Base-by-base conservation (phyloP, 2,113 vertebrate genomes). In the Coptodon rendalli region DNA sequence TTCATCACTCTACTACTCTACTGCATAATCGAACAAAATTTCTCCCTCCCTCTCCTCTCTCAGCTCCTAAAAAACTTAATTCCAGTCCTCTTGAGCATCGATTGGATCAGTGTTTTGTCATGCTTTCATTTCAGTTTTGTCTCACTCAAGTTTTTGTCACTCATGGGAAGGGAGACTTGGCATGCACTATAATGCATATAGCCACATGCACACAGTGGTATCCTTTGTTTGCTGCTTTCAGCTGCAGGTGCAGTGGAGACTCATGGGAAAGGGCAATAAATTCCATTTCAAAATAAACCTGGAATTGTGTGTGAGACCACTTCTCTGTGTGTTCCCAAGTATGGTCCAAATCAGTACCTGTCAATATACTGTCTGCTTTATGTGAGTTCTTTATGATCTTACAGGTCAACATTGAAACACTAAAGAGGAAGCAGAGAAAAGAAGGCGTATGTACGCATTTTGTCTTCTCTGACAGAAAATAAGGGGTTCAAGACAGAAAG, bases 251-350 rank as follows among this genome's bases (percentile, higher is more conserved):
- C 82, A 53, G 43, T 48, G 29, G 43, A 91, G 63, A 53, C 27
- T 86, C 66, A 0, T 31, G 83, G 61, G 89, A 86, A 81, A 89
- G 14, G 43, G 36, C 71, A 45, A n/a, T 43, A 6, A 94, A 95
- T 94, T 92, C 83, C 89, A 94, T 93, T 90, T 91, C 45, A 91
- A 93, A 95, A 87, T 82, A 73, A 86, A 68, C 73, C 80, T 78
- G 52, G 3, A n/a, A 4, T 11, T 52, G 54, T 87, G 80, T 82
- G 61, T 79, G 11, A 56, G 45, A 87, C 19, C 22, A 53, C 40
- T 38, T 68, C 19, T 57, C 11, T 84, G 19, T 52, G 45, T 22
- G 43, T 9, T 14, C 7, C 53, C 82, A 87, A 59, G 10, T 52
- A 82, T 34, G 29, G 56, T 82, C 68, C 90, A 85, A 87, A 92